phyloP scores from a whole-genome alignment of 2,113 vertebrate species.

The Pollimyrus isidori region DNA sequence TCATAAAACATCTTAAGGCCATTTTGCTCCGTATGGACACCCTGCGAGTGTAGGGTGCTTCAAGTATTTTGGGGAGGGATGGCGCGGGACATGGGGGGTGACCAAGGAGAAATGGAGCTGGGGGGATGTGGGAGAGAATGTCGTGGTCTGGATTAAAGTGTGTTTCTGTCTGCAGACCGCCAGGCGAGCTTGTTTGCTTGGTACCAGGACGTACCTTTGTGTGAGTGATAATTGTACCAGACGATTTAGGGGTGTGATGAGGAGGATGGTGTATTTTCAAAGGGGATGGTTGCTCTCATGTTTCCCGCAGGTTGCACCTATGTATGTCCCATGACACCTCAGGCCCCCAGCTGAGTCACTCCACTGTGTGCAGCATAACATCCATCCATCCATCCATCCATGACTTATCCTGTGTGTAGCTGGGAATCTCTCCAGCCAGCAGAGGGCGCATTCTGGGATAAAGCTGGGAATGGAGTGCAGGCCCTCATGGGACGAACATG shows the following conservation, averaged over 20 bases:
- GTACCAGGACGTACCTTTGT: neutral
- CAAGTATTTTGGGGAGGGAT: neutral
- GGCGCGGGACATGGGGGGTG: neutral
- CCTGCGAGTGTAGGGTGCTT: neutral
- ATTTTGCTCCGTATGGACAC: too few relatives aligned
- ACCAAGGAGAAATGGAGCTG: neutral
- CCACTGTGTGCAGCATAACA: neutral
- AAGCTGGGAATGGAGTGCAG: neutral
- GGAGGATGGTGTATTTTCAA: too few relatives aligned
- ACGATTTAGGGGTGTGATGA: neutral
- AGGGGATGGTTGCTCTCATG: too few relatives aligned
- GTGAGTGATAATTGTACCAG: neutral
- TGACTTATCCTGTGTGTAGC: neutral
- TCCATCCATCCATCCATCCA: neutral
- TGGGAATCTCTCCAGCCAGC: neutral
- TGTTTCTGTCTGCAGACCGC: neutral
- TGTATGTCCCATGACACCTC: neutral
- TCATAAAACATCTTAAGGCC: too few relatives aligned
- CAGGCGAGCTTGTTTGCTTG: neutral
- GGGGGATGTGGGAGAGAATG: neutral
- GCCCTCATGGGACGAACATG: neutral
- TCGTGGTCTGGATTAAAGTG: neutral
- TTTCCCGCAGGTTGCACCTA: too few relatives aligned
- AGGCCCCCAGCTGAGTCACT: neutral
- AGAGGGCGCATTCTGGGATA: neutral